Evolutionary conservation across 2,113 vertebrate species (phyloP), one percentile per base, ranked within the genome.

Genomic region (Pao palembangensis): DNA sequence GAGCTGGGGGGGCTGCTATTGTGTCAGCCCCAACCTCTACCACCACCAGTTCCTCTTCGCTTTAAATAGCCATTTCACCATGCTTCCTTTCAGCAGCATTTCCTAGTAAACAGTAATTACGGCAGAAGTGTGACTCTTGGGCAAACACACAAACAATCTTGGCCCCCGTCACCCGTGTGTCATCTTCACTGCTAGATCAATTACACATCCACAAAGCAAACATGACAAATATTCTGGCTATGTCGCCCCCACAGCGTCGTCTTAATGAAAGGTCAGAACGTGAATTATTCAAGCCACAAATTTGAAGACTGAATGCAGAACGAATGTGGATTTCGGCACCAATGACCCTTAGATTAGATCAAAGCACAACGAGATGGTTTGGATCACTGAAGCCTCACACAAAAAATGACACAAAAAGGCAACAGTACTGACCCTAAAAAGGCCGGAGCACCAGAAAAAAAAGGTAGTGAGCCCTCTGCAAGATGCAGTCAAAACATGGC

Each of bases 401-500:
- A 61, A 76, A 67, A 74, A 52, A 2, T 14, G 5, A 51, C 21
- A 78, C 68, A 65, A 74, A 83, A 83, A 63, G 59, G 78, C 80
- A 86, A 78, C 68, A 81, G 57, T 60, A 78, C 61, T 75, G 70
- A 74, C 62, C 48, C 54, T 64, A 53, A 69, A 81, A 19, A 48
- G 67, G 18, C 58, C 54, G 69, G 42, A 52, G 61, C 51, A 64
- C 43, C 34, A 67, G 55, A 58, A 25, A 68, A 75, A 52, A 54
- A 82, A 76, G 75, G 69, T 74, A 73, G 76, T 77, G 66, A 69
- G 64, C 52, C 59, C 71, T 59, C 60, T 63, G 75, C 63, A 64
- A 86, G 60, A 81, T 77, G 78, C 84, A 86, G 88, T 87, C 87
- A 86, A 88, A 90, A 90, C 87, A 90, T 82, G 76, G 87, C 87